These are phyloP conservation scores for Synanthedon andrenaeformis DNA, from an alignment of 2,888 invertebrate genomes.

Conservation along the genomic window DNA sequence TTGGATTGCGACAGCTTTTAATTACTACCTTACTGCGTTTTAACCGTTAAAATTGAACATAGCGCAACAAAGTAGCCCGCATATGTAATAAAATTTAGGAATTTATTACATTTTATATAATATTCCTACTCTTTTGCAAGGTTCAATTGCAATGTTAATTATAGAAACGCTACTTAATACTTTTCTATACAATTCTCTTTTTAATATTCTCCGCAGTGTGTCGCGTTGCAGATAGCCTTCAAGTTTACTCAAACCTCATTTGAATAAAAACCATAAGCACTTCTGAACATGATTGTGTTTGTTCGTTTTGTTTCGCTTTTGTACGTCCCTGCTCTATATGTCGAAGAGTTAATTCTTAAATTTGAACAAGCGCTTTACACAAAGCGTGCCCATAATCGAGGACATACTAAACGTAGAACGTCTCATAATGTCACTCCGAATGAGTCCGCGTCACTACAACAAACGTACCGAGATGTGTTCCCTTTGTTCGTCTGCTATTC, in stretches of 20 bases:
- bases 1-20: conserved; percentile 15
- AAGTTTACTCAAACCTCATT: background rate
- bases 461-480: conserved; percentile 25
- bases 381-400: conserved; percentile 1
- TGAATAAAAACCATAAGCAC: too few species aligned
- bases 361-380: conserved; percentile 1
- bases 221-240: background rate
- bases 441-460: conserved; percentile 20
- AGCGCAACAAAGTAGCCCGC: too few species aligned
- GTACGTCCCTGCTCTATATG: background rate
- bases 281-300: too few species aligned
- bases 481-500: conserved; percentile 60
- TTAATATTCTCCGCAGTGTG: too few species aligned
- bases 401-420: conserved; percentile 4
- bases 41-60: conserved; percentile 4
- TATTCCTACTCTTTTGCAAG: too few species aligned
- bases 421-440: conserved; percentile 29
- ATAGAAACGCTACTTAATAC: too few species aligned
- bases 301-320: background rate
- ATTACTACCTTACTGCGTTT: conserved; percentile 9
- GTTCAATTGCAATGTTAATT: too few species aligned
- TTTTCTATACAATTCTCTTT: too few species aligned
- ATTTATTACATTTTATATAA: background rate
- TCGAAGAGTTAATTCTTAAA: background rate
- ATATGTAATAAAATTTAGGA: conserved; percentile 1